Base-by-base conservation (phyloP, 2,113 vertebrate species). In the Crotalus helleri region DNA sequence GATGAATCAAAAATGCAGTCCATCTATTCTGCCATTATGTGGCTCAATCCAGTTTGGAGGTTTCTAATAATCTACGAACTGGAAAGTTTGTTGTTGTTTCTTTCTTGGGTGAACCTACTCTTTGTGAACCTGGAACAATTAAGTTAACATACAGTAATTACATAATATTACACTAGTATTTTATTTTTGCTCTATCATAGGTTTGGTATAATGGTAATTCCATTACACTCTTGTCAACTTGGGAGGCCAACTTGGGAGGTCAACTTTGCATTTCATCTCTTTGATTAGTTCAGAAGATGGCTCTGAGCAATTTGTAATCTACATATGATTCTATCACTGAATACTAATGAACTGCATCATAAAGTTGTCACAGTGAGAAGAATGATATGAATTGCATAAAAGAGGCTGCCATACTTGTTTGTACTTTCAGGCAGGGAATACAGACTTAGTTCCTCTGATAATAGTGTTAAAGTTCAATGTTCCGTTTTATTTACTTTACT, bases 201-300 rank as follows among this genome's bases (percentile, higher is more conserved):
- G 29, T 24, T 74, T 92, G 8, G 12, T 53, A 81, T 57, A 44
- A 13, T 64, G 58, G n/a, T 92, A 33, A 88, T 51, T 64, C 59
- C 55, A 88, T 88, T 54, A n/a, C 29, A 19, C 2, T 74, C 24
- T 85, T 64, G 46, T 87, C 85, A 92, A 64, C 91, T 64, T 92
- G 91, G 91, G 91, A 91, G 91, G 55, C n/a, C 86, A 92, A 88
- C 58, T 39, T 92, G 91, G 86, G 92, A 89, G 92, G 87, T 29
- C 49, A 92, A 26, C 69, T 57, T 55, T 26, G 74, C 5, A 58
- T 81, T 89, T 64, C 61, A 54, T 26, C 87, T 89, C 13, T 44
- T 88, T 39, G 29, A 23, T 54, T 55, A 46, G 17, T 15, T 88
- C 7, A 6, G 61, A n/a, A 17, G 9, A 92, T 89, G 61, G 87